These are phyloP conservation scores for Crotalus tigris DNA, from an alignment of 2,113 vertebrate genomes.

Conservation along the genomic window DNA sequence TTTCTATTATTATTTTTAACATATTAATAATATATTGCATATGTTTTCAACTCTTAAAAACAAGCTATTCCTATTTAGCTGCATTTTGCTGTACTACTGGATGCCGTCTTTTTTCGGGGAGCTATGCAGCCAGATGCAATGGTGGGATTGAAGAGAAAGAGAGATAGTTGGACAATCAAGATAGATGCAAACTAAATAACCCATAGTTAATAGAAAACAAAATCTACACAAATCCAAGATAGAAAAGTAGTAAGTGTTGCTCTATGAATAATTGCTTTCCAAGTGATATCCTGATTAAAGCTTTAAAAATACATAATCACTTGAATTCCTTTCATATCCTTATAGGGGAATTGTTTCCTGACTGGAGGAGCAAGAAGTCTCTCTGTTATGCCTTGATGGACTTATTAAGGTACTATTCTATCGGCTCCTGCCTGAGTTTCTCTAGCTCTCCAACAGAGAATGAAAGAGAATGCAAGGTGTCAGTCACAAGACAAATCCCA, in stretches of 20 bases:
- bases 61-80: not conserved
- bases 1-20: not conserved
- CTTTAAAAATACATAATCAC: not conserved
- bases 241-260: not conserved
- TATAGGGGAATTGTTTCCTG: not conserved
- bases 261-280: not conserved
- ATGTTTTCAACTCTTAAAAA: not conserved
- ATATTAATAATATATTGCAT: not conserved
- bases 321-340: not conserved
- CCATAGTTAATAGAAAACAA: not conserved
- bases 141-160: not conserved
- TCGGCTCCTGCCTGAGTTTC: not conserved
- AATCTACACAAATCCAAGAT: not conserved
- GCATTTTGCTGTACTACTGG: not conserved
- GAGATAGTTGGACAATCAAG: not conserved
- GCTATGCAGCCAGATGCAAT: not conserved
- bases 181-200: not conserved
- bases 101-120: not conserved
- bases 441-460: not conserved
- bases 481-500: not conserved
- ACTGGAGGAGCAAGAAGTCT: not conserved
- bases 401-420: not conserved
- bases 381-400: not conserved
- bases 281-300: not conserved
- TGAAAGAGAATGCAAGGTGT: not conserved